phyloP scores from a whole-genome alignment of 2,888 invertebrate genomes.

The Cantharis nigra region DNA sequence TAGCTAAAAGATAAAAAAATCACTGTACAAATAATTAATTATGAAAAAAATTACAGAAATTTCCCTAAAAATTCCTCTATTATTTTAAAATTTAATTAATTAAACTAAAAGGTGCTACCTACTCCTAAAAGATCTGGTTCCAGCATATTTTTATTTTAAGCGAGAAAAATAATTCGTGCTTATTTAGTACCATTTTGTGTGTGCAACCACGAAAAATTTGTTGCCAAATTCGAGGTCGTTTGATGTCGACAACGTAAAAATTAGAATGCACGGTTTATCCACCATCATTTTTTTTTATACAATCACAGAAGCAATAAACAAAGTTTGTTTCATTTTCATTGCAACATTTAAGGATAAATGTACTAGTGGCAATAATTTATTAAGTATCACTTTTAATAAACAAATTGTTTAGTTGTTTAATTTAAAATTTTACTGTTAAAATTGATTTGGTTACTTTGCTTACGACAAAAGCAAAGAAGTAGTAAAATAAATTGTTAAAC shows the following conservation, averaged over 20 bases:
- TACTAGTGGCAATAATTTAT: constrained; percentile 18
- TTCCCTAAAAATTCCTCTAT: constrained; percentile 32
- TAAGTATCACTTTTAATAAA: constrained; percentile 16
- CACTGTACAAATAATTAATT: constrained; percentile 31
- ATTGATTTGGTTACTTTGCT: not conserved
- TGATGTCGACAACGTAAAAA: constrained; percentile 2
- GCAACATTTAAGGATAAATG: constrained; percentile 22
- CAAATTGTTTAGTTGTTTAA: constrained; percentile 16
- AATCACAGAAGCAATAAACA: constrained; percentile 23
- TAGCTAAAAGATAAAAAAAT: constrained; percentile 29
- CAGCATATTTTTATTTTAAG: constrained; percentile 24
- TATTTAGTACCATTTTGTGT: constrained; percentile 31
- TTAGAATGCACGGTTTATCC: not conserved
- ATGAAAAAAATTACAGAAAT: constrained; percentile 26
- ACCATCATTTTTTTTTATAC: constrained; percentile 15
- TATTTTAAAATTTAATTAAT: constrained; percentile 12
- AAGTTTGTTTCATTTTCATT: constrained; percentile 8
- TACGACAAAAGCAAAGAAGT: not conserved
- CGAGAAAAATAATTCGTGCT: constrained; percentile 26
- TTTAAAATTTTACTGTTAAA: not conserved
- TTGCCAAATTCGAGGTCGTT: constrained; percentile 13
- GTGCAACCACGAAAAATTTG: constrained; percentile 10
- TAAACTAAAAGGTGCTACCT: constrained; percentile 37
- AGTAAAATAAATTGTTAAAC: constrained; percentile 4
- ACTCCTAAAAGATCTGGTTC: constrained; percentile 23